Percentiles rank a stretch among this genome's conserved stretches.
Conservation (phyloP, 1,140 invertebrate species). For the Thaumatotibia leucotreta region DNA sequence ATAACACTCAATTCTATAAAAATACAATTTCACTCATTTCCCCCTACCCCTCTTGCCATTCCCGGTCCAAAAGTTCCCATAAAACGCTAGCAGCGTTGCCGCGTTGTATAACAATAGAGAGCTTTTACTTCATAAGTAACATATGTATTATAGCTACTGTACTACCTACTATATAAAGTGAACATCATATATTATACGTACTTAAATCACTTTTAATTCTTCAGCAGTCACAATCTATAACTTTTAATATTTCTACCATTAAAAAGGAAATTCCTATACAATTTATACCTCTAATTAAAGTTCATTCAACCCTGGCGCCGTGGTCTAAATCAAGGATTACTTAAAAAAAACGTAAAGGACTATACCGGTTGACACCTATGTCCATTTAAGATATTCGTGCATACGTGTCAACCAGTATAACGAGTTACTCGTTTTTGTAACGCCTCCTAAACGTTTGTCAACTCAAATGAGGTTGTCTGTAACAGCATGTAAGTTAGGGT, state of each 20-base stretch:
- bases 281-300: not conserved
- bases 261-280: not conserved
- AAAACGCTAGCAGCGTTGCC: too few relatives aligned
- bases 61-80: too few relatives aligned
- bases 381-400: not conserved
- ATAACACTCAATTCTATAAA: too few relatives aligned
- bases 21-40: too few relatives aligned
- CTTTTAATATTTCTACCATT: not conserved
- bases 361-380: not conserved
- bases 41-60: too few relatives aligned
- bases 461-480: not conserved
- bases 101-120: too few relatives aligned
- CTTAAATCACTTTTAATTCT: too few relatives aligned
- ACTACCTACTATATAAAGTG: too few relatives aligned
- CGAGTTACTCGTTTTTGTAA: not conserved
- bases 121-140: too few relatives aligned
- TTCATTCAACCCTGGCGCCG: not conserved
- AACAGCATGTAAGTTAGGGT: conserved; percentile 35
- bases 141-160: too few relatives aligned
- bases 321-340: not conserved
- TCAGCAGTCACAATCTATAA: not conserved
- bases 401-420: not conserved
- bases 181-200: too few relatives aligned
- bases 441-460: not conserved
- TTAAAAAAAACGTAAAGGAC: not conserved